Conservation (phyloP, 2,113 vertebrate species). For the Tyto alba region DNA sequence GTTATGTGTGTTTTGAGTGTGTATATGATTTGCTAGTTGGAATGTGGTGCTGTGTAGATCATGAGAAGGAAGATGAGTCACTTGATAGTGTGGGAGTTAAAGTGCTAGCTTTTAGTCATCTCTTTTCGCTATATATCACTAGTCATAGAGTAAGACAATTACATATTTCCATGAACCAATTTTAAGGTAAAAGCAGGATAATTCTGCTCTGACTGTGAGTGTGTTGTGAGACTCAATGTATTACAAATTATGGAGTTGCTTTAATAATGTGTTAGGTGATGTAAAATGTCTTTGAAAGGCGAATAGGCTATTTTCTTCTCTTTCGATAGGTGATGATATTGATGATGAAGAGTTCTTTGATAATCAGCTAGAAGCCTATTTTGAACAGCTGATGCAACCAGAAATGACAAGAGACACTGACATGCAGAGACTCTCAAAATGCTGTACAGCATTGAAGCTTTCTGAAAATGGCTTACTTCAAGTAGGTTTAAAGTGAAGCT, state of each 20-base stretch:
- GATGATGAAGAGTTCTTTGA: conserved; percentile 86
- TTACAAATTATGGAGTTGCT: neutral
- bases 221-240: neutral
- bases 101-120: neutral
- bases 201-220: neutral
- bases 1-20: neutral
- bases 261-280: neutral
- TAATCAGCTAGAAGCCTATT: conserved; percentile 87
- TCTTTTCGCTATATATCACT: neutral
- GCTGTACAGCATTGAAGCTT: conserved; percentile 53
- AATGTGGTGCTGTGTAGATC: neutral
- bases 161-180: neutral
- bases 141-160: neutral
- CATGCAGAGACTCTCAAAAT: conserved; percentile 75
- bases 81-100: neutral
- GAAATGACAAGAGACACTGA: conserved; percentile 76
- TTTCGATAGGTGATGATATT: conserved; percentile 81
- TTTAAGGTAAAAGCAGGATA: neutral
- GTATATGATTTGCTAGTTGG: neutral
- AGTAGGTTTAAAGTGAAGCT: conserved; percentile 24
- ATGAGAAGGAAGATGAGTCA: neutral
- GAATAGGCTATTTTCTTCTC: neutral
- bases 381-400: conserved; percentile 83
- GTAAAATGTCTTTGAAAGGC: neutral
- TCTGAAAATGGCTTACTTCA: neutral